Percentiles rank a stretch among this genome's conserved stretches.
phyloP scores from a whole-genome alignment of 1,140 invertebrate genomes.

The Rhizoglyphus robini region DNA sequence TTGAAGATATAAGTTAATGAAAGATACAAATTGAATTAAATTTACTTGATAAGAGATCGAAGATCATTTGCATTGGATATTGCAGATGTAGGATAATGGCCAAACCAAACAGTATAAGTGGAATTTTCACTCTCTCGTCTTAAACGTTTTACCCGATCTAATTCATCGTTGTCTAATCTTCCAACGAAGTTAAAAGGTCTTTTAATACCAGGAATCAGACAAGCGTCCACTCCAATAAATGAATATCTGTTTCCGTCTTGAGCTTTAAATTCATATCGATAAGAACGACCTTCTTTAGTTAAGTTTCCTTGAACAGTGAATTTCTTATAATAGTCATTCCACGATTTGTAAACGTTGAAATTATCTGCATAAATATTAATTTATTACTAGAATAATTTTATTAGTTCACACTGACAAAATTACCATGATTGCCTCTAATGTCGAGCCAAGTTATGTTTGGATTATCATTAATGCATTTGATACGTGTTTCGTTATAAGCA shows the following conservation, averaged over 20 bases:
- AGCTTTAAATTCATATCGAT: slow-evolving; percentile 48
- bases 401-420: slow-evolving; percentile 22
- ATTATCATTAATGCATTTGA: not conserved
- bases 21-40: not conserved
- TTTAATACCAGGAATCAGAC: slow-evolving; percentile 63
- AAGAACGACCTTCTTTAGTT: slow-evolving; percentile 50
- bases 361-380: slow-evolving; percentile 54
- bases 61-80: slow-evolving; percentile 50
- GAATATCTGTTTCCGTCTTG: slow-evolving; percentile 45
- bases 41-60: slow-evolving; percentile 42
- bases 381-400: not conserved
- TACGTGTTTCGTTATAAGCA: slow-evolving; percentile 51
- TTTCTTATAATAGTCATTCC: slow-evolving; percentile 36
- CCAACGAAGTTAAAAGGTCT: slow-evolving; percentile 89
- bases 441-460: slow-evolving; percentile 55
- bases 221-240: slow-evolving; percentile 78
- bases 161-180: slow-evolving; percentile 41
- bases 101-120: slow-evolving; percentile 58
- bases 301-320: slow-evolving; percentile 60
- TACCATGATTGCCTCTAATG: slow-evolving; percentile 88
- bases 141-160: slow-evolving; percentile 17
- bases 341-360: slow-evolving; percentile 52
- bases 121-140: not conserved
- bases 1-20: slow-evolving; percentile 27
- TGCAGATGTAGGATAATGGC: slow-evolving; percentile 82